These are phyloP conservation scores for Danaus plexippus DNA, from an alignment of 1,140 invertebrate species.

Conservation along the genomic window DNA sequence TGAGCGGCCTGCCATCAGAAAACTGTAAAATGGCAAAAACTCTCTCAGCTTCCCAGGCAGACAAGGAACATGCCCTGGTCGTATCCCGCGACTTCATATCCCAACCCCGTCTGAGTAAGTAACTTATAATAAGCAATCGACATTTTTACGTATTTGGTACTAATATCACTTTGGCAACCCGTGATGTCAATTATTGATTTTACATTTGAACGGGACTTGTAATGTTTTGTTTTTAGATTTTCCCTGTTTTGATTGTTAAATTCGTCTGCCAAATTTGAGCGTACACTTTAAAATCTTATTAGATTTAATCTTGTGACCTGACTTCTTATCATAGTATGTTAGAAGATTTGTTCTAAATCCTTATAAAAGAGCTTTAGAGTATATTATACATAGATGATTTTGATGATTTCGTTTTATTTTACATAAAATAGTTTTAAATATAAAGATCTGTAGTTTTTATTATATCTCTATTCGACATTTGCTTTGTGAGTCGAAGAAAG, in stretches of 20 bases:
- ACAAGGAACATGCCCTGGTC: constrained; percentile 88
- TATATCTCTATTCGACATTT: too few species aligned
- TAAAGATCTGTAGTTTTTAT: too few species aligned
- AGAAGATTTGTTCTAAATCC: too few species aligned
- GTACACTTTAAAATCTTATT: constrained; percentile 7
- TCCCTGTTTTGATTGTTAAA: constrained; percentile 1
- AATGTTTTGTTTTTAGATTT: constrained; percentile 26
- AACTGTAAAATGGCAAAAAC: constrained; percentile 55
- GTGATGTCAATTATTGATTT: constrained; percentile 60
- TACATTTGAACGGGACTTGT: constrained; percentile 18
- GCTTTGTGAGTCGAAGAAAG: too few species aligned
- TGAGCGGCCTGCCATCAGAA: constrained; percentile 53
- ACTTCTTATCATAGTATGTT: neutral
- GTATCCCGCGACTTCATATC: constrained; percentile 97
- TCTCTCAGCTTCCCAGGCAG: constrained; percentile 43
- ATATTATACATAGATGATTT: too few species aligned
- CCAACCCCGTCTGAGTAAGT: constrained; percentile 97
- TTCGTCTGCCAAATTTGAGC: constrained; percentile 5
- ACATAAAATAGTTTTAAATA: too few species aligned
- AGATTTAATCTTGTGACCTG: constrained; percentile 1
- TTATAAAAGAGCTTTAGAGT: too few species aligned
- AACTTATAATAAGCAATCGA: constrained; percentile 22
- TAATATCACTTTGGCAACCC: constrained; percentile 16
- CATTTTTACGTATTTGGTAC: constrained; percentile 23
- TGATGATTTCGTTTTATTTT: too few species aligned